Evolutionary conservation across 2,797 vertebrate genomes (phyloP).

Genomic region (Lindbergichthys nudifrons): DNA sequence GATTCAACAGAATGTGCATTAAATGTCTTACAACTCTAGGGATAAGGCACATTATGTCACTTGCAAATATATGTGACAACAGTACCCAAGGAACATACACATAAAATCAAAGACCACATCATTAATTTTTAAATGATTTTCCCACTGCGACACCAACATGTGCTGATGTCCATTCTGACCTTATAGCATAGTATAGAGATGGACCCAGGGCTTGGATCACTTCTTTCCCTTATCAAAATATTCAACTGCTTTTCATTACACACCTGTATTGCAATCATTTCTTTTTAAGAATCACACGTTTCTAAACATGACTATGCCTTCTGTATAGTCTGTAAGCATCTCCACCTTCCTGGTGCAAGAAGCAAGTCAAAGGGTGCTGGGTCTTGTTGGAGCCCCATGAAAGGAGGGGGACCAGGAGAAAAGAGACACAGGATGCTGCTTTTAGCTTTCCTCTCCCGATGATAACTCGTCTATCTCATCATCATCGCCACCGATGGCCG

Average conservation of each 20-base stretch:
- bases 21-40: conserved; percentile 51
- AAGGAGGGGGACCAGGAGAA: conserved; percentile 45
- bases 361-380: conserved; percentile 45
- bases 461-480: conserved; percentile 97
- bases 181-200: conserved; percentile 21
- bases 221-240: conserved; percentile 39
- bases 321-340: conserved; percentile 56
- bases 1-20: conserved; percentile 54
- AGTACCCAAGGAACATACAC: conserved; percentile 57
- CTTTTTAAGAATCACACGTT: conserved; percentile 45
- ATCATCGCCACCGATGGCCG: conserved; percentile 96
- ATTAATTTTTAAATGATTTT: conserved; percentile 10
- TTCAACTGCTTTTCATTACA: conserved; percentile 45
- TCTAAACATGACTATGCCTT: conserved; percentile 54
- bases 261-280: conserved; percentile 42
- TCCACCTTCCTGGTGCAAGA: conserved; percentile 51
- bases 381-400: conserved; percentile 55
- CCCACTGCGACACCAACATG: conserved; percentile 21
- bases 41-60: conserved; percentile 77
- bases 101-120: conserved; percentile 48
- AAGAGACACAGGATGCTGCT: conserved; percentile 19
- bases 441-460: conserved; percentile 94
- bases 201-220: conserved; percentile 25
- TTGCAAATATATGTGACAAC: conserved; percentile 61
- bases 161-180: conserved; percentile 38